Conservation (phyloP, 2,797 vertebrate genomes). For the Cyprinella venusta region DNA sequence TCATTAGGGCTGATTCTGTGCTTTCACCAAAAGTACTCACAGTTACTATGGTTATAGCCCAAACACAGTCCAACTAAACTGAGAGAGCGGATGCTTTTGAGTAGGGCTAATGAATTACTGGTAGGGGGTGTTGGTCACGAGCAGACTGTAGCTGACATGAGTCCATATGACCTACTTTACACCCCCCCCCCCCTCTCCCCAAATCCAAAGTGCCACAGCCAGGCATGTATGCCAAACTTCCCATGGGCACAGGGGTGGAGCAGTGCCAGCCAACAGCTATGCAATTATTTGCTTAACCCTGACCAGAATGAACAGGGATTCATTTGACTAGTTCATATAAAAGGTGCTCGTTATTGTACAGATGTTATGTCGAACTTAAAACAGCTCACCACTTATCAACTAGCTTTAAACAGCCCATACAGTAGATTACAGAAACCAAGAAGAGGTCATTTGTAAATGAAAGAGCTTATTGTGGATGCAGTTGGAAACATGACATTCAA, state of each 20-base stretch:
- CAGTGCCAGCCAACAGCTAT: conserved; percentile 49
- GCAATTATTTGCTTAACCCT: conserved; percentile 59
- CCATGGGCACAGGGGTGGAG: conserved; percentile 44
- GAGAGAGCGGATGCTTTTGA: conserved; percentile 13
- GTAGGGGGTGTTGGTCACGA: conserved; percentile 32
- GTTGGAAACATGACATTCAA: conserved; percentile 23
- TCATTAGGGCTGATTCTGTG: conserved; percentile 22
- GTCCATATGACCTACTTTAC: conserved; percentile 62
- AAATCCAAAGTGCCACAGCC: conserved; percentile 51
- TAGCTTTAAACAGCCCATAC: not conserved
- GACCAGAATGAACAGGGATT: conserved; percentile 51
- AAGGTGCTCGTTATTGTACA: conserved; percentile 48
- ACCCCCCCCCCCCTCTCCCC: conserved; percentile 31
- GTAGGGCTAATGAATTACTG: conserved; percentile 21
- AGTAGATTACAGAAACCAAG: conserved; percentile 7
- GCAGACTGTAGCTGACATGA: conserved; percentile 38
- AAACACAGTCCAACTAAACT: conserved; percentile 14
- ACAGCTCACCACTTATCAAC: conserved; percentile 17
- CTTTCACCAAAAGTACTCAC: not conserved
- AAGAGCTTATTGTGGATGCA: conserved; percentile 2
- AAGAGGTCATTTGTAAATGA: conserved; percentile 16
- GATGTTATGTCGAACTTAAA: conserved; percentile 10
- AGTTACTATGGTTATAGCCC: conserved; percentile 19
- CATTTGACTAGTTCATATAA: conserved; percentile 49
- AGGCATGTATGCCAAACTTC: conserved; percentile 57